Evolutionary conservation across 2,888 invertebrate genomes (phyloP).

Genomic region (Druceiella hillmani): DNA sequence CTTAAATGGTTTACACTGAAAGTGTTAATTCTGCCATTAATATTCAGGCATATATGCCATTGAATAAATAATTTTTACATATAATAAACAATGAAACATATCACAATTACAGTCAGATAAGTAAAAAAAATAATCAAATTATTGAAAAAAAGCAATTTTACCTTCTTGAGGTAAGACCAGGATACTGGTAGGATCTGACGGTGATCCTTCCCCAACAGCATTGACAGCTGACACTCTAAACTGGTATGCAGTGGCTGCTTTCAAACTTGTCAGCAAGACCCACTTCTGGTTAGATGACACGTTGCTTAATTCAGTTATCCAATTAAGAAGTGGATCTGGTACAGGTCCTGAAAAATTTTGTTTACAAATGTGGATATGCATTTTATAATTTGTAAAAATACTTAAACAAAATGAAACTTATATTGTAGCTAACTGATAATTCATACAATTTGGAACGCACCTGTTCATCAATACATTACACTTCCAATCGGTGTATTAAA

Average conservation of each 20-base stretch:
- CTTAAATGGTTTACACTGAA: too few species aligned
- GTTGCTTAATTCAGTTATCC: slow-evolving; percentile 84
- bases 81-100: slow-evolving; percentile 12
- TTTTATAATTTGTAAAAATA: too few species aligned
- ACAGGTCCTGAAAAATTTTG: slow-evolving; percentile 60
- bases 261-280: slow-evolving; percentile 76
- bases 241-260: slow-evolving; percentile 93
- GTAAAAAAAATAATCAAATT: slow-evolving; percentile 9
- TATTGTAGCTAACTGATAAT: too few species aligned
- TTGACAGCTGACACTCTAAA: slow-evolving; percentile 97
- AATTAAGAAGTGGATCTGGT: slow-evolving; percentile 78
- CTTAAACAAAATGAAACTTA: too few species aligned
- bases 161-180: slow-evolving; percentile 95
- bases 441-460: too few species aligned
- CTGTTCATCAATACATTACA: too few species aligned
- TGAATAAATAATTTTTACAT: too few species aligned
- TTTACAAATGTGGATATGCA: too few species aligned
- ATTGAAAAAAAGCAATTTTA: slow-evolving; percentile 39
- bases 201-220: slow-evolving; percentile 90
- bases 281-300: slow-evolving; percentile 75
- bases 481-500: too few species aligned
- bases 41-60: too few species aligned
- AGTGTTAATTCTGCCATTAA: too few species aligned
- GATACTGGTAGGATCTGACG: slow-evolving; percentile 84
- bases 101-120: slow-evolving; percentile 13